phyloP scores from a whole-genome alignment of 2,113 vertebrate genomes.

The Cochlearius cochlearius region DNA sequence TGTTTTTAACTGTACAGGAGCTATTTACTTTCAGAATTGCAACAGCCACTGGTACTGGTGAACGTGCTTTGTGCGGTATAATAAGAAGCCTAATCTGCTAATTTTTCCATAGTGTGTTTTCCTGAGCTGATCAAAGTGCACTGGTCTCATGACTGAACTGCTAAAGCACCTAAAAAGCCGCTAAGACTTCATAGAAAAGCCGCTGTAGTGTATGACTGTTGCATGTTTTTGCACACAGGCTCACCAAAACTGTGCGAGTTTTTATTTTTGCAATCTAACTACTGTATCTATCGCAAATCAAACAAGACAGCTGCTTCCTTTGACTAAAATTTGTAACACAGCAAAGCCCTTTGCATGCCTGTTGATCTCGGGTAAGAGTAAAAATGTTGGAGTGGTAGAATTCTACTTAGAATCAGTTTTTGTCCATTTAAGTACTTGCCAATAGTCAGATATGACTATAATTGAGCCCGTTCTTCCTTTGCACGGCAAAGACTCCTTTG shows the following conservation, averaged over 20 bases:
- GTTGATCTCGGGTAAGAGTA: background rate
- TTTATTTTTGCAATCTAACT: background rate
- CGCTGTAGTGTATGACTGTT: background rate
- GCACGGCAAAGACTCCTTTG: background rate
- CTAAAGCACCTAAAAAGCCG: conserved; percentile 52
- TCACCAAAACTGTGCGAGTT: background rate
- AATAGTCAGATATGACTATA: background rate
- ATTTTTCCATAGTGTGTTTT: conserved; percentile 51
- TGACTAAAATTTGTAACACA: background rate
- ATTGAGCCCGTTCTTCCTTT: background rate
- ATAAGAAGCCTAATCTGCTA: conserved; percentile 14
- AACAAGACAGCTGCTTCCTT: background rate
- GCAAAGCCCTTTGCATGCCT: background rate
- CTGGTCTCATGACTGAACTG: conserved; percentile 36
- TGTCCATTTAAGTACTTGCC: background rate
- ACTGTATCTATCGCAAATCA: background rate
- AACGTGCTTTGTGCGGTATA: background rate
- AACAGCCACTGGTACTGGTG: background rate
- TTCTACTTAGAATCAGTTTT: background rate
- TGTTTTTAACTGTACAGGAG: background rate
- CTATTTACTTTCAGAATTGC: background rate
- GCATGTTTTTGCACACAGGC: conserved; percentile 15
- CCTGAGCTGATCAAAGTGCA: conserved; percentile 47
- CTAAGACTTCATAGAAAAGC: conserved; percentile 36
- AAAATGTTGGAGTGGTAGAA: background rate